A percentile compares a stretch with the other conserved stretches of the same genome.
These are phyloP conservation scores for Chiroxiphia lanceolata DNA, from an alignment of 2,797 vertebrate genomes.

Conservation along the genomic window DNA sequence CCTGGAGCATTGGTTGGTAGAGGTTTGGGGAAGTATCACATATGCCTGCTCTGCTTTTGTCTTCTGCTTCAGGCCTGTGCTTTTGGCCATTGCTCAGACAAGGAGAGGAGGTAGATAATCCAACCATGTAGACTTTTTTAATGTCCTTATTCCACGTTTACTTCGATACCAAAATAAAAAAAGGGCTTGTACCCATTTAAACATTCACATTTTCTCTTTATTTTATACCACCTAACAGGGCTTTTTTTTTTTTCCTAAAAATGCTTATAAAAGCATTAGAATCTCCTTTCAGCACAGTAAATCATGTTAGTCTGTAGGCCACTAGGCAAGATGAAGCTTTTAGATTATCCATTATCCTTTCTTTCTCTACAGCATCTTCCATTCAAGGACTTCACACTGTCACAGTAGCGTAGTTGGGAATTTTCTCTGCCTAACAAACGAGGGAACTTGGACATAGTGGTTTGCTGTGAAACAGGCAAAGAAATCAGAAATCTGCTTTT, in stretches of 20 bases:
- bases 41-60: not conserved
- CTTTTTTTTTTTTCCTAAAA: not conserved
- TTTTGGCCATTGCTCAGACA: not conserved
- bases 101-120: not conserved
- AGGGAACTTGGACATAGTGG: not conserved
- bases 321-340: not conserved
- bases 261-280: not conserved
- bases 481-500: not conserved
- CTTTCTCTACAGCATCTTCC: not conserved
- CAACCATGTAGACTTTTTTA: not conserved
- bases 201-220: not conserved
- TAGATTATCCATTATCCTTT: not conserved
- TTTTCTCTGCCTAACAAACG: slow-evolving; percentile 22
- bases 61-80: not conserved
- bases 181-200: not conserved
- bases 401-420: not conserved
- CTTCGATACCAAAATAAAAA: not conserved
- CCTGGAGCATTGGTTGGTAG: not conserved
- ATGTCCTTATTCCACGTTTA: not conserved
- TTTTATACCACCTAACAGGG: not conserved
- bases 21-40: not conserved
- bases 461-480: slow-evolving; percentile 28
- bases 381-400: not conserved
- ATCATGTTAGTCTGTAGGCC: not conserved
- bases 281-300: not conserved